Evolutionary conservation across 2,797 vertebrate genomes (phyloP).

Genomic region (Eutrigla gurnardus): DNA sequence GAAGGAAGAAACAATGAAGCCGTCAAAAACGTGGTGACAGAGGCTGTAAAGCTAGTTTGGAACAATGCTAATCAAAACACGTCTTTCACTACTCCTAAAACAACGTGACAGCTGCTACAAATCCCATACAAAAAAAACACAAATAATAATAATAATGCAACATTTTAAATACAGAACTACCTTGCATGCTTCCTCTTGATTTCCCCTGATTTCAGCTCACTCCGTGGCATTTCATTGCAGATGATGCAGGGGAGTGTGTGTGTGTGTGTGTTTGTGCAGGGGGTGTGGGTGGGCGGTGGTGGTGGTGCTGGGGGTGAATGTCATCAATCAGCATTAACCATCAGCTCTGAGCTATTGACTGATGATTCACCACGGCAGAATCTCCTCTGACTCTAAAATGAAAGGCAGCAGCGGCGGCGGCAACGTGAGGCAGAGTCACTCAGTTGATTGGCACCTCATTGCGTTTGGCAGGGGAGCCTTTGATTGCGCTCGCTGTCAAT

Average conservation of each 20-base stretch:
- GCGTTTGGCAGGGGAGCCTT: constrained; percentile 81
- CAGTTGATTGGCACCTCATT: constrained; percentile 87
- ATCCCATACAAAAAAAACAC: not conserved
- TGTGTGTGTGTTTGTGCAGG: not conserved
- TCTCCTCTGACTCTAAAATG: constrained; percentile 82
- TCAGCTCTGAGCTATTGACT: constrained; percentile 84
- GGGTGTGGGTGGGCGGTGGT: not conserved
- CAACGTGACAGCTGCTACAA: not conserved
- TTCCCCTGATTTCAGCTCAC: constrained; percentile 30
- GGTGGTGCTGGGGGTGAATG: constrained; percentile 65
- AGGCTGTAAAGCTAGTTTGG: constrained; percentile 15
- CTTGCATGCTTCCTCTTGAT: constrained; percentile 11
- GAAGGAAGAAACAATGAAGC: constrained; percentile 43
- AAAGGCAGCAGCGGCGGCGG: constrained; percentile 74
- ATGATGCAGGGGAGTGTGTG: constrained; percentile 32
- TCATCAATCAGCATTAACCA: constrained; percentile 85
- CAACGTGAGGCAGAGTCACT: constrained; percentile 77
- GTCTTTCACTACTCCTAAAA: not conserved
- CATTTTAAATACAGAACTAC: not conserved
- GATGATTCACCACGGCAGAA: constrained; percentile 79
- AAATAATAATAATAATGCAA: not conserved
- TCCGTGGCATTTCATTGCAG: constrained; percentile 44
- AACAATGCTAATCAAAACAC: constrained; percentile 25
- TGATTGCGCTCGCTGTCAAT: constrained; percentile 86
- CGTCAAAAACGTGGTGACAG: constrained; percentile 49